These are phyloP conservation scores for Sciurus carolinensis DNA, from an alignment of 2,797 vertebrate genomes.

Conservation along the genomic window DNA sequence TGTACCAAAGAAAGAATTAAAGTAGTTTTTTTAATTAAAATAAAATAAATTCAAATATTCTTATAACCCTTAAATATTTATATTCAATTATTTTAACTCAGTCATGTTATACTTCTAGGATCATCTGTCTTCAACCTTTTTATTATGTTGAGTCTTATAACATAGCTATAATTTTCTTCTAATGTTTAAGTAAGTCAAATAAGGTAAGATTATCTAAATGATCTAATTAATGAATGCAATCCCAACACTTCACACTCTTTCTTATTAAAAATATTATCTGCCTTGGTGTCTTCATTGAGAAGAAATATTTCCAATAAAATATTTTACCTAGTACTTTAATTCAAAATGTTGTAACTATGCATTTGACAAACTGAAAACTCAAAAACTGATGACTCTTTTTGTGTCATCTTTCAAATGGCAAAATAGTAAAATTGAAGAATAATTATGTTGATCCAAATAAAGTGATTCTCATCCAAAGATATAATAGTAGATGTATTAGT, in stretches of 20 bases:
- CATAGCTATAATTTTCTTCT: background rate
- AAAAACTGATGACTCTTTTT: background rate
- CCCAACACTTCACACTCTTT: background rate
- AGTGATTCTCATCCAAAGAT: slow-evolving; percentile 2
- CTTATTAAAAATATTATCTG: slow-evolving; percentile 14
- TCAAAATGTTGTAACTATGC: slow-evolving; percentile 24
- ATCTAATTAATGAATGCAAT: background rate
- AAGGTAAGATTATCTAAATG: background rate
- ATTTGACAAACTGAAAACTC: slow-evolving; percentile 66
- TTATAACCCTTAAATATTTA: background rate
- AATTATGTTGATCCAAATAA: slow-evolving; percentile 35
- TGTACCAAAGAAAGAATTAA: background rate
- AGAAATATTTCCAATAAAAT: slow-evolving; percentile 27
- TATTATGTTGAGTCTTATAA: background rate
- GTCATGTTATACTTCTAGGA: background rate
- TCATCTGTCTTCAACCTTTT: background rate
- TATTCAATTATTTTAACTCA: background rate
- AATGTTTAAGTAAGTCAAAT: background rate
- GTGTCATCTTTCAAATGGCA: slow-evolving; percentile 40
- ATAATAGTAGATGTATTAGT: background rate
- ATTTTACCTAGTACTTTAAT: slow-evolving; percentile 19
- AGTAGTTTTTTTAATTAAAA: background rate
- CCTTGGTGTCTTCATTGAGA: slow-evolving; percentile 50
- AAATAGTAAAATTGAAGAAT: slow-evolving; percentile 52
- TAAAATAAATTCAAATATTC: background rate